These are phyloP conservation scores for Ictinia mississippiensis DNA, from an alignment of 2,797 vertebrate species.

Conservation along the genomic window DNA sequence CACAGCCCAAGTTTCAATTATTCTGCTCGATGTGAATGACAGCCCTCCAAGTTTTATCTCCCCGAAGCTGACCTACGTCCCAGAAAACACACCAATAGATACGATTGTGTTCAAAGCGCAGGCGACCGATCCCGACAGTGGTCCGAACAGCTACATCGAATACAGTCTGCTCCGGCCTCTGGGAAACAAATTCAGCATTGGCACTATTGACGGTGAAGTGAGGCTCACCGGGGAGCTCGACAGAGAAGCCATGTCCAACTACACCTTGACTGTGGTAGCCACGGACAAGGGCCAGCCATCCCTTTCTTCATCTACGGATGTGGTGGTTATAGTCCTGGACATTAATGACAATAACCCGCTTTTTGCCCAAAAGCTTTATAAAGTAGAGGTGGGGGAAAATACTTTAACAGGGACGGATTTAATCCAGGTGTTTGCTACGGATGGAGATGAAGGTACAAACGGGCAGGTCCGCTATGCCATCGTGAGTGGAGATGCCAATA, in stretches of 20 bases:
- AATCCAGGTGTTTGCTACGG: constrained; percentile 85
- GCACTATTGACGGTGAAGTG: constrained; percentile 88
- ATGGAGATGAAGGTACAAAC: constrained; percentile 90
- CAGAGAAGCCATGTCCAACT: constrained; percentile 89
- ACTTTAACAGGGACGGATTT: constrained; percentile 89
- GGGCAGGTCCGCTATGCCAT: constrained; percentile 93
- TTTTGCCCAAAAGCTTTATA: constrained; percentile 88
- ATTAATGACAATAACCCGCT: constrained; percentile 93
- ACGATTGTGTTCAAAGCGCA: constrained; percentile 88
- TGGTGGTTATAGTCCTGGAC: constrained; percentile 88
- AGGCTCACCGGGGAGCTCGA: constrained; percentile 89
- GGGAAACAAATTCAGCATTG: constrained; percentile 87
- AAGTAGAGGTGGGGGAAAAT: constrained; percentile 88
- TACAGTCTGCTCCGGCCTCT: constrained; percentile 84
- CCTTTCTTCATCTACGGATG: constrained; percentile 87
- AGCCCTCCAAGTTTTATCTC: constrained; percentile 89
- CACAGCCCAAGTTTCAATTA: constrained; percentile 91
- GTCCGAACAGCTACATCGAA: constrained; percentile 97
- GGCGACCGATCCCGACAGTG: constrained; percentile 90
- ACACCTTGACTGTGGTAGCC: constrained; percentile 89
- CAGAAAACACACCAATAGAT: constrained; percentile 92
- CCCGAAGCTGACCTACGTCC: constrained; percentile 88
- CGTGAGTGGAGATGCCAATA: constrained; percentile 75
- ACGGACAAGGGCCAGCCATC: constrained; percentile 92
- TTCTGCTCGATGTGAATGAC: constrained; percentile 94